Conservation (phyloP, 2,888 invertebrate species). For the Apamea sordens region DNA sequence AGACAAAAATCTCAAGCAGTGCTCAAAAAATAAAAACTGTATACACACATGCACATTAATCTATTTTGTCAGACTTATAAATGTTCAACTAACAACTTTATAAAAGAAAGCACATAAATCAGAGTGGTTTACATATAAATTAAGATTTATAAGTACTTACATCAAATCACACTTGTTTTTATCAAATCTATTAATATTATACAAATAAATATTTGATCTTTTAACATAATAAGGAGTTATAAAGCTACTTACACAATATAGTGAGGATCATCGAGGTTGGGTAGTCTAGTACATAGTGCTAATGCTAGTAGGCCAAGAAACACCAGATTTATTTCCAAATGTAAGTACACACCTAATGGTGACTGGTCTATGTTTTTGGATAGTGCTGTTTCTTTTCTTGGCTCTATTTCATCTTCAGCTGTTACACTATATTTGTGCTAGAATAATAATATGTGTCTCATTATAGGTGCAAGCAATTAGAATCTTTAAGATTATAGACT, state of each 20-base stretch:
- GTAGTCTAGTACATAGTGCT: conserved; percentile 94
- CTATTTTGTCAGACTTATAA: not conserved
- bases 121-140: not conserved
- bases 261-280: conserved; percentile 95
- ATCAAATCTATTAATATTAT: not conserved
- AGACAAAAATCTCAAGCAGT: not conserved
- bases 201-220: not conserved
- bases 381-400: conserved; percentile 40
- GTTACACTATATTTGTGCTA: conserved; percentile 67
- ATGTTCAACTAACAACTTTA: conserved; percentile 3
- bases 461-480: not conserved
- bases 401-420: conserved; percentile 68
- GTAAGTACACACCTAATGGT: conserved; percentile 79
- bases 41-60: not conserved
- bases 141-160: not conserved
- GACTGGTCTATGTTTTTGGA: conserved; percentile 48
- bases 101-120: not conserved
- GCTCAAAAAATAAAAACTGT: not conserved
- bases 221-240: not conserved
- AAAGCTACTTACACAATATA: conserved; percentile 96
- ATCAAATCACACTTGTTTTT: not conserved
- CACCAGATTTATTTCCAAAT: conserved; percentile 94
- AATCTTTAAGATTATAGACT: not conserved
- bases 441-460: not conserved
- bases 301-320: conserved; percentile 92